Evolutionary conservation across 2,113 vertebrate species (phyloP).

Genomic region (Amazona vittata): DNA sequence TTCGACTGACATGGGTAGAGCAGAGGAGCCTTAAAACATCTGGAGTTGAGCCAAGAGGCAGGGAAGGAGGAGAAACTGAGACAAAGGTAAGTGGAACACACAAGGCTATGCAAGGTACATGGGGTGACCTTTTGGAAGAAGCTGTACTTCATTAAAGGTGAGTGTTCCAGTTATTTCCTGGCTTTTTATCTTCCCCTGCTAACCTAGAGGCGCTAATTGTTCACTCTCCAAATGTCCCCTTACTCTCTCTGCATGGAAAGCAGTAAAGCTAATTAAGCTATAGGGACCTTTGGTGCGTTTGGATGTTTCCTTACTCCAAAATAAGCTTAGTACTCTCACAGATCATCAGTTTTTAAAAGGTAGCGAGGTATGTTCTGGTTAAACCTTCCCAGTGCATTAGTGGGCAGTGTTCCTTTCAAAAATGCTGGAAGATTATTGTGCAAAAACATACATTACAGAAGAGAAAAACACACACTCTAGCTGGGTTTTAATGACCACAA

Average conservation of each 20-base stretch:
- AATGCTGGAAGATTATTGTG: background rate
- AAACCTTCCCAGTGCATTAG: background rate
- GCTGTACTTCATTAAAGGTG: background rate
- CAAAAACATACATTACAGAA: background rate
- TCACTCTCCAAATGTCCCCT: background rate
- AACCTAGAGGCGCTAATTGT: background rate
- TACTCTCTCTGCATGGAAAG: background rate
- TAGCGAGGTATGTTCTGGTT: background rate
- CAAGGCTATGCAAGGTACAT: background rate
- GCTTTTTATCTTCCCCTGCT: background rate
- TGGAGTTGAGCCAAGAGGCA: background rate
- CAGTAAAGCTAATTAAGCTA: background rate
- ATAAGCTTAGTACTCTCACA: background rate
- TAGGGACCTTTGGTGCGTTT: background rate
- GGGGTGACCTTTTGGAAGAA: background rate
- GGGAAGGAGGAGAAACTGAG: background rate
- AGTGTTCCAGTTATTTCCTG: background rate
- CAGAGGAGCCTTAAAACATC: background rate
- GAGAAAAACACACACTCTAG: background rate
- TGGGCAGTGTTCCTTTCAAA: background rate
- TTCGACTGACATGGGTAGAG: rapidly evolving
- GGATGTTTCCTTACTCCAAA: background rate
- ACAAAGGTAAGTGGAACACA: background rate
- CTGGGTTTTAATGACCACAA: background rate
- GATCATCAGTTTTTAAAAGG: background rate